Percentiles rank a stretch among this genome's conserved stretches.
These are phyloP conservation scores for Drosophila sproati DNA, from an alignment of 1,140 invertebrate genomes.

Conservation along the genomic window DNA sequence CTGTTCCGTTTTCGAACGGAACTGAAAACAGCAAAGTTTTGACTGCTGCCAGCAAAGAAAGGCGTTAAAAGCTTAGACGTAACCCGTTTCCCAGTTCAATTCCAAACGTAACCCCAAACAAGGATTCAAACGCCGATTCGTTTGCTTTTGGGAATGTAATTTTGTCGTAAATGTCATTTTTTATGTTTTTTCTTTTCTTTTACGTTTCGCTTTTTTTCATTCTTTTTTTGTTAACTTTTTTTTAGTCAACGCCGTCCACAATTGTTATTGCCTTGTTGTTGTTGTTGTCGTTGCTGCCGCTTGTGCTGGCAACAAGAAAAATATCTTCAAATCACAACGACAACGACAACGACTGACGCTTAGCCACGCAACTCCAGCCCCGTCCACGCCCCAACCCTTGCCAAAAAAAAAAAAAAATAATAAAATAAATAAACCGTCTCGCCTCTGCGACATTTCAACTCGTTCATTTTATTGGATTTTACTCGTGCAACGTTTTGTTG, in stretches of 20 bases:
- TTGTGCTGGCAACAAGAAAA: conserved; percentile 47
- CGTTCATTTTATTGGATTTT: conserved; percentile 71
- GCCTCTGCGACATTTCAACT: conserved; percentile 61
- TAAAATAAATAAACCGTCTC: background rate
- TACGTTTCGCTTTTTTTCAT: background rate
- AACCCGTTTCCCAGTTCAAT: conserved; percentile 21
- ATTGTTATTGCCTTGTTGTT: conserved; percentile 57
- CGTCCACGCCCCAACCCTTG: conserved; percentile 8
- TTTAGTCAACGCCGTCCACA: conserved; percentile 50
- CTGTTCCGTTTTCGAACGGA: conserved; percentile 46
- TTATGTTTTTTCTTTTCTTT: conserved; percentile 52
- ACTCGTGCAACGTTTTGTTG: conserved; percentile 6
- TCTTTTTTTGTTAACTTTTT: conserved; percentile 6
- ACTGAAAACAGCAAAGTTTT: conserved; percentile 55
- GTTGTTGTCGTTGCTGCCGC: background rate
- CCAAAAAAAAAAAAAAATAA: no score
- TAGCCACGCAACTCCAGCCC: conserved; percentile 19
- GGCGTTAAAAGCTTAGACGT: conserved; percentile 59
- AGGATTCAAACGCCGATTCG: conserved; percentile 8
- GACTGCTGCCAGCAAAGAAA: conserved; percentile 25
- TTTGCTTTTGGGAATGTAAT: conserved; percentile 66
- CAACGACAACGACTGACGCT: conserved; percentile 43
- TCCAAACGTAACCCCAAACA: conserved; percentile 8
- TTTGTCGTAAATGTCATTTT: conserved; percentile 76
- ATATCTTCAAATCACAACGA: conserved; percentile 71